phyloP scores from a whole-genome alignment of 2,113 vertebrate species.

The Accipiter cooperii region DNA sequence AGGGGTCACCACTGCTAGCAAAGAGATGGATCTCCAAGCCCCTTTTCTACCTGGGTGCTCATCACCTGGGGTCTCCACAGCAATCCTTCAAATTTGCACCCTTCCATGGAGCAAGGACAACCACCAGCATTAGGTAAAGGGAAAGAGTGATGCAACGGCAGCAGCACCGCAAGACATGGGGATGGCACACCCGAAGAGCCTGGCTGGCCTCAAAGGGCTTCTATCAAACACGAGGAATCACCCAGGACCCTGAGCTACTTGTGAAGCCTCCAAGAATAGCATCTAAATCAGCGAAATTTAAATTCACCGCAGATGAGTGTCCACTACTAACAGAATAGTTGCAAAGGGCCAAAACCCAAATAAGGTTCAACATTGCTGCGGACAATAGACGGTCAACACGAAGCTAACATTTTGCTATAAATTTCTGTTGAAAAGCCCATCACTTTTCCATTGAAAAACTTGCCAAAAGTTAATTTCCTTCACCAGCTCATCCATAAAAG shows the following conservation, averaged over 20 bases:
- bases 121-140: background rate
- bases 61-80: background rate
- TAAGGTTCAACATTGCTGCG: fast-evolving
- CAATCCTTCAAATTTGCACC: too few species aligned
- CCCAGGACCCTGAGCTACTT: background rate
- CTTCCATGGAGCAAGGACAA: background rate
- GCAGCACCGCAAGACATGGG: background rate
- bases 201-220: background rate
- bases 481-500: background rate
- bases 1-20: background rate
- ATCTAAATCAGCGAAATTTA: background rate
- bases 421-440: background rate
- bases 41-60: background rate
- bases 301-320: background rate
- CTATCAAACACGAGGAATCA: fast-evolving
- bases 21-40: background rate
- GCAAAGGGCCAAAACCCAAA: background rate
- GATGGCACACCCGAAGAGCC: background rate
- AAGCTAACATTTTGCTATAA: background rate
- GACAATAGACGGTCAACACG: fast-evolving
- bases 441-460: background rate
- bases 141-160: background rate
- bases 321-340: background rate
- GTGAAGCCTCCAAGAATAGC: background rate
- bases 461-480: background rate